A percentile compares a stretch with the other conserved stretches of the same genome.
phyloP scores from a whole-genome alignment of 2,797 vertebrate species.

The Spizella passerina region DNA sequence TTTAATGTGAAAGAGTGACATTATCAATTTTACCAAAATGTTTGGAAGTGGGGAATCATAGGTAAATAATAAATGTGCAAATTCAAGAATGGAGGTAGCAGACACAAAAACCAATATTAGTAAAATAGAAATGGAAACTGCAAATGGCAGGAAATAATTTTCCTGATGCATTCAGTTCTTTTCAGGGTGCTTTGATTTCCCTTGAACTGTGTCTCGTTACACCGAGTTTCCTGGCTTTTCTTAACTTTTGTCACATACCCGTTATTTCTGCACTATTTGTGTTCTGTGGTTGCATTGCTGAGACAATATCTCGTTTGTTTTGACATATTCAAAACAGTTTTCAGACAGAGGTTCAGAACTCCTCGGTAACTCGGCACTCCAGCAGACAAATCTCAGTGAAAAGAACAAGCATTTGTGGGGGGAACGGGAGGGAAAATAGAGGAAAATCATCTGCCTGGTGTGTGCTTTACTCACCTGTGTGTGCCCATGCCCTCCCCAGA shows the following conservation, averaged over 20 bases:
- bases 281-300: conserved; percentile 57
- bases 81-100: background rate
- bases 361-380: background rate
- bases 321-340: conserved; percentile 64
- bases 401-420: conserved; percentile 1
- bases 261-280: conserved; percentile 36
- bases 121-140: conserved; percentile 6
- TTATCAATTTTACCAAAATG: conserved; percentile 40
- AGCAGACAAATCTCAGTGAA: conserved; percentile 42
- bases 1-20: background rate
- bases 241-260: conserved; percentile 23
- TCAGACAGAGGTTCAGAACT: conserved; percentile 63
- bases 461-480: conserved; percentile 62
- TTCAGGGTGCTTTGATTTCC: conserved; percentile 29
- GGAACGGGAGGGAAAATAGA: background rate
- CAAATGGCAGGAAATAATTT: conserved; percentile 28
- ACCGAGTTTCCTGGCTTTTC: conserved; percentile 27
- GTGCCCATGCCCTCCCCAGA: conserved; percentile 70
- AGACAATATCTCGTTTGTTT: conserved; percentile 72
- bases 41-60: conserved; percentile 30
- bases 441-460: background rate
- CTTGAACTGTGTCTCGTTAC: background rate
- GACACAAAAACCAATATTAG: background rate
- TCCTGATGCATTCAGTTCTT: conserved; percentile 9
- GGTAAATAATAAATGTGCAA: conserved; percentile 25